These are phyloP conservation scores for Branchinecta sandiegonensis DNA, from an alignment of 2,888 invertebrate species.

Conservation along the genomic window DNA sequence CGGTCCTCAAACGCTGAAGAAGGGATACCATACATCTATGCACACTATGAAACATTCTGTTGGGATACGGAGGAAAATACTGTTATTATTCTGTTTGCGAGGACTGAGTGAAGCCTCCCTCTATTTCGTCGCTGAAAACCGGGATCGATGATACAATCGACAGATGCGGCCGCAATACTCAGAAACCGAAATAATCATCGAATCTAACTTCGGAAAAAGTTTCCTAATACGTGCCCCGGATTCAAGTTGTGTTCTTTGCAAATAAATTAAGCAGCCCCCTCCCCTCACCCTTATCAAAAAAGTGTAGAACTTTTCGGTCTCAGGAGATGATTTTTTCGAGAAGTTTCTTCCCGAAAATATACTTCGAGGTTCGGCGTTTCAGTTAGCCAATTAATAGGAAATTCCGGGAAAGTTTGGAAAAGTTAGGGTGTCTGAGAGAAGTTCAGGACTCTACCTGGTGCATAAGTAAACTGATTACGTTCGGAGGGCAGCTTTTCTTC, in stretches of 20 bases:
- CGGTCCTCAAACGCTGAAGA: too few species aligned
- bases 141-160: too few species aligned
- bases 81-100: too few species aligned
- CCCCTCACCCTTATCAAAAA: conserved; percentile 7
- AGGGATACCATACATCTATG: too few species aligned
- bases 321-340: background rate
- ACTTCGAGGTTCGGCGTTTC: conserved; percentile 7
- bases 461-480: background rate
- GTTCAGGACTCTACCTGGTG: conserved; percentile 11
- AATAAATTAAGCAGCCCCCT: background rate
- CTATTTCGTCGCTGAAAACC: too few species aligned
- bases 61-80: too few species aligned
- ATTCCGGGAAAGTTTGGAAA: background rate
- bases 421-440: background rate
- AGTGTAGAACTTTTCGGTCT: conserved; percentile 4
- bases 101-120: too few species aligned
- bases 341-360: conserved; percentile 7
- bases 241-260: conserved; percentile 1
- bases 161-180: background rate
- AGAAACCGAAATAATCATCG: background rate
- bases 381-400: conserved; percentile 12
- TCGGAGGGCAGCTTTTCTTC: background rate
- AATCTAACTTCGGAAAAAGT: conserved; percentile 15
- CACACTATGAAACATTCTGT: too few species aligned
- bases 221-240: conserved; percentile 6